Conservation (phyloP, 1,140 invertebrate species). For the Meloidogyne hapla region DNA sequence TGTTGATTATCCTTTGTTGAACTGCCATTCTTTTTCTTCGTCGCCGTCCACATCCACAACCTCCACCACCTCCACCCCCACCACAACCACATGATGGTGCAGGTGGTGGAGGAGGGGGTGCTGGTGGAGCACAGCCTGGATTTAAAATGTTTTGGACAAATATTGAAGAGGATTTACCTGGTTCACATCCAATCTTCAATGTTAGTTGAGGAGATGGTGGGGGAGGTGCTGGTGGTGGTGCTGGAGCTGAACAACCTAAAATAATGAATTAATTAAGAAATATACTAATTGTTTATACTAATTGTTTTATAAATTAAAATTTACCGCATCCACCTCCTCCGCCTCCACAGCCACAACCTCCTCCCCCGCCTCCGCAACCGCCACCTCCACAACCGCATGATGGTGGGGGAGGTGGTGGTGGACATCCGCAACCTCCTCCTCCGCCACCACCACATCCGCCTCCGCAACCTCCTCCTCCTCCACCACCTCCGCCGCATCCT, state of each 20-base stretch:
- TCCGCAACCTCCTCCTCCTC: neutral
- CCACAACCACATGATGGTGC: neutral
- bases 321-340: no score
- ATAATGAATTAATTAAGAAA: neutral
- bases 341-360: no score
- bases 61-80: neutral
- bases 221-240: neutral
- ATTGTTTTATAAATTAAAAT: no score
- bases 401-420: no score
- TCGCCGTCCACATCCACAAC: neutral
- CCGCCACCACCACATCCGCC: neutral
- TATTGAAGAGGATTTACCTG: neutral
- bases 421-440: neutral
- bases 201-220: neutral
- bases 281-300: no score
- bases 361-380: no score
- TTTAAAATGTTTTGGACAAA: neutral
- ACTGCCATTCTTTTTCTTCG: neutral
- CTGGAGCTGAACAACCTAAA: neutral
- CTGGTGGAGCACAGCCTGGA: neutral
- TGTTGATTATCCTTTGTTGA: neutral
- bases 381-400: neutral
- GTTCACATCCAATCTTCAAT: conserved; percentile 3
- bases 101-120: neutral
- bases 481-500: neutral